Evolutionary conservation across 2,888 invertebrate genomes (phyloP).

Genomic region (Dioctria linearis): DNA sequence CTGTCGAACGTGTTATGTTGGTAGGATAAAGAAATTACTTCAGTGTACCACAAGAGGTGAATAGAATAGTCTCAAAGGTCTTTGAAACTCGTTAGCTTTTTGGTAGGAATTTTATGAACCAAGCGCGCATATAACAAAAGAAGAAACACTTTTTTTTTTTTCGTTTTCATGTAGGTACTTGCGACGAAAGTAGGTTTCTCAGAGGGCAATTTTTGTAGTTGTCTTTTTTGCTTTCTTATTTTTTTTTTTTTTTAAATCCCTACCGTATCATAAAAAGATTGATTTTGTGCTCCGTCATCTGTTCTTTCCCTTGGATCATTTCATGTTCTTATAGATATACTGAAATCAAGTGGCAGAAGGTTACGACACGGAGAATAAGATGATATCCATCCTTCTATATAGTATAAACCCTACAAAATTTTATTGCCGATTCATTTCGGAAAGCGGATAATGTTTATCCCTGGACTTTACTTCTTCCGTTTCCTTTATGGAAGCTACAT

Average conservation of each 20-base stretch:
- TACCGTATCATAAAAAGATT: not conserved
- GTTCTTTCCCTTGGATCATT: too few species aligned
- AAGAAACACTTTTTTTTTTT: not conserved
- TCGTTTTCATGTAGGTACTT: not conserved
- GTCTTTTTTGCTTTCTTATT: too few species aligned
- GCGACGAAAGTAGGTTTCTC: not conserved
- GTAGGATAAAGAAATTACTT: constrained; percentile 21
- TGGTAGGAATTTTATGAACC: not conserved
- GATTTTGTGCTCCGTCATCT: not conserved
- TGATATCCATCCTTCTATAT: too few species aligned
- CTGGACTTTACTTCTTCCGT: too few species aligned
- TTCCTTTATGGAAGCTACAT: too few species aligned
- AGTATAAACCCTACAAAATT: not conserved
- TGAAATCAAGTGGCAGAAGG: too few species aligned
- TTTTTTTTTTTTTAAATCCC: not conserved
- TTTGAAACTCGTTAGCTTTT: constrained; percentile 18
- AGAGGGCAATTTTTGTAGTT: not conserved
- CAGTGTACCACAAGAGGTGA: not conserved
- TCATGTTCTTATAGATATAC: too few species aligned
- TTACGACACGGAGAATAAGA: too few species aligned
- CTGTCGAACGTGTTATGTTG: constrained; percentile 43
- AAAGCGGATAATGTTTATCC: not conserved
- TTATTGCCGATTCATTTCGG: not conserved
- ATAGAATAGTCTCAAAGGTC: constrained; percentile 23
- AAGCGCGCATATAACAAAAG: too few species aligned